A percentile compares a stretch with the other conserved stretches of the same genome.
Evolutionary conservation across 92 coral and sea anemone species (phyloP).

Genomic region (Umimayanthus chanpuru): DNA sequence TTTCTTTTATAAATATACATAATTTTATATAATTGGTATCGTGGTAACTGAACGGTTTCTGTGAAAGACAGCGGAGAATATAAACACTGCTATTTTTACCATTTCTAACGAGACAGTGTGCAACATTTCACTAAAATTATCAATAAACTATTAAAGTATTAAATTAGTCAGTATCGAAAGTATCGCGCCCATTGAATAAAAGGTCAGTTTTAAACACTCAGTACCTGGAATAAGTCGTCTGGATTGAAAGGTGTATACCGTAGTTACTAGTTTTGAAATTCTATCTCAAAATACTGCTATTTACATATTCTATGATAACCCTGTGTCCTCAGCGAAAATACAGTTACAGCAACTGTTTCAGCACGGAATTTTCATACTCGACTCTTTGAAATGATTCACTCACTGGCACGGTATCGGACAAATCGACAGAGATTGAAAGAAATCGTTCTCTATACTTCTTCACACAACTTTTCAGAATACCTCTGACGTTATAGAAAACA

Average conservation of each 20-base stretch:
- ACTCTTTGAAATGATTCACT: background rate
- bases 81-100: background rate
- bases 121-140: background rate
- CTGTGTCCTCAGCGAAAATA: background rate
- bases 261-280: no score
- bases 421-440: background rate
- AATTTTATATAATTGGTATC: background rate
- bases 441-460: background rate
- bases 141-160: background rate
- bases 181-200: background rate
- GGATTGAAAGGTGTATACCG: background rate
- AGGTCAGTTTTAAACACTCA: background rate
- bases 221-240: background rate
- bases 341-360: background rate
- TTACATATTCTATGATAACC: constrained; percentile 1
- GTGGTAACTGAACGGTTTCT: background rate
- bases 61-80: background rate
- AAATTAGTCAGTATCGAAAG: no score
- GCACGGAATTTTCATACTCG: background rate
- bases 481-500: background rate
- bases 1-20: background rate
- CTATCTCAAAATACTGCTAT: constrained; percentile 2
- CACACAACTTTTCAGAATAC: background rate
- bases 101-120: background rate
- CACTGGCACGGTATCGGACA: no score